Conservation (phyloP, 2,113 vertebrate genomes). For the Rousettus leschenaultii region DNA sequence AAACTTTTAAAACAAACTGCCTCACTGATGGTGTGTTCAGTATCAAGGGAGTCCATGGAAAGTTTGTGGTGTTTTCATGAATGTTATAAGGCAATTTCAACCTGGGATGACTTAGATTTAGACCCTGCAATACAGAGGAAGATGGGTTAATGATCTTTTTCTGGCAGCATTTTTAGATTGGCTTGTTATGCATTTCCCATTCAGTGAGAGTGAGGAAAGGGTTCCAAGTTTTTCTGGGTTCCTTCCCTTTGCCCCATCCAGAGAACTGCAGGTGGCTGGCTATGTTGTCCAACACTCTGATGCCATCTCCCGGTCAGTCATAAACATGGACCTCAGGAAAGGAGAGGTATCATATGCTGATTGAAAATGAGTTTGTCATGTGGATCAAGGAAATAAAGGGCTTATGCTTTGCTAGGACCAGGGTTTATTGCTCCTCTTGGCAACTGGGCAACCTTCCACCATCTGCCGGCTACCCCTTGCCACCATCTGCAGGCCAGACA, state of each 20-base stretch:
- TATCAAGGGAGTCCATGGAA: background rate
- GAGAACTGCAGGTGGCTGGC: background rate
- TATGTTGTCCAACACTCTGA: background rate
- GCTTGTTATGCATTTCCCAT: background rate
- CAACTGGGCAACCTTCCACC: background rate
- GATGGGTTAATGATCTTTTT: background rate
- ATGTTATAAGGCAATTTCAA: background rate
- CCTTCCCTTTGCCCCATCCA: background rate
- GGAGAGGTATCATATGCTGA: background rate
- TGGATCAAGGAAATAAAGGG: slow-evolving; percentile 48
- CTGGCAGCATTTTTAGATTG: background rate
- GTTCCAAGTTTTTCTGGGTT: background rate
- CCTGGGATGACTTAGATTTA: background rate
- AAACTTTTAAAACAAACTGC: background rate
- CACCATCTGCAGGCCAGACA: slow-evolving; percentile 36
- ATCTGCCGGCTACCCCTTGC: slow-evolving; percentile 38
- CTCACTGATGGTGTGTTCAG: background rate
- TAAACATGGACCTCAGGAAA: background rate
- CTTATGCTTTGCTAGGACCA: background rate
- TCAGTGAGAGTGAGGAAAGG: background rate
- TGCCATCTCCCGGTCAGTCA: background rate
- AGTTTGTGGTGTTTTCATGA: background rate
- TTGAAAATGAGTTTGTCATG: slow-evolving; percentile 16
- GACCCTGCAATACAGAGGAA: background rate
- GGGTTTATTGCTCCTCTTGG: slow-evolving; percentile 9